phyloP scores from a whole-genome alignment of 2,888 invertebrate species.

The Drosophila neotestacea region DNA sequence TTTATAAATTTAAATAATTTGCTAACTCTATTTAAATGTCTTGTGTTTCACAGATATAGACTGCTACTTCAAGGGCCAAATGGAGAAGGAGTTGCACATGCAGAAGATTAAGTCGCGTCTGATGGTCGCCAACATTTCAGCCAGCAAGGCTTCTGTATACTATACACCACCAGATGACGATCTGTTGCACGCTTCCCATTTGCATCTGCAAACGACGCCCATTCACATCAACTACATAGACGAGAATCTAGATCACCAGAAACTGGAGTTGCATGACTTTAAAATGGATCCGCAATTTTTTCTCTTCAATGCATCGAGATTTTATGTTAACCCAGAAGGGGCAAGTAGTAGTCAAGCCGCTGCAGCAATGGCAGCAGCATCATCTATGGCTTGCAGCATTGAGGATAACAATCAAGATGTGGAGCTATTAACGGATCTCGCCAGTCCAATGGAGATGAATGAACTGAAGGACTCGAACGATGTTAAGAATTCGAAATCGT shows the following conservation, averaged over 20 bases:
- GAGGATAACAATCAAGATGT: slow-evolving; percentile 76
- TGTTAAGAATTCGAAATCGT: slow-evolving; percentile 83
- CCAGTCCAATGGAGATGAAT: slow-evolving; percentile 57
- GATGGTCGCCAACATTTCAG: slow-evolving; percentile 83
- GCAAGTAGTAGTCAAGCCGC: slow-evolving; percentile 68
- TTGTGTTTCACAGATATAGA: slow-evolving; percentile 80
- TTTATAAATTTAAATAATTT: too few species aligned
- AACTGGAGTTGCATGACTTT: slow-evolving; percentile 71
- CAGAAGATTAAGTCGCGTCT: slow-evolving; percentile 80
- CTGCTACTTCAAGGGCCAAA: slow-evolving; percentile 84
- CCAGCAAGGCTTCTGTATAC: slow-evolving; percentile 91
- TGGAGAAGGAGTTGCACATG: slow-evolving; percentile 79
- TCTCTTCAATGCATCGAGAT: slow-evolving; percentile 61
- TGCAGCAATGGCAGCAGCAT: slow-evolving; percentile 34
- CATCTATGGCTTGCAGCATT: slow-evolving; percentile 64
- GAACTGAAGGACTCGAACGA: slow-evolving; percentile 79
- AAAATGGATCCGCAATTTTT: slow-evolving; percentile 72
- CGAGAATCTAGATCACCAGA: slow-evolving; percentile 82
- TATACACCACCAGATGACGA: slow-evolving; percentile 89
- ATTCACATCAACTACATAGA: slow-evolving; percentile 87
- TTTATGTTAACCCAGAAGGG: slow-evolving; percentile 69
- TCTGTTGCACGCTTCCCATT: slow-evolving; percentile 64
- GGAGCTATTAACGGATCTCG: slow-evolving; percentile 26
- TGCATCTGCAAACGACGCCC: slow-evolving; percentile 85
- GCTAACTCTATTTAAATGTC: background rate